A percentile compares a stretch with the other conserved stretches of the same genome.
phyloP scores from a whole-genome alignment of 2,888 invertebrate species.

The Stegophylla sp. region DNA sequence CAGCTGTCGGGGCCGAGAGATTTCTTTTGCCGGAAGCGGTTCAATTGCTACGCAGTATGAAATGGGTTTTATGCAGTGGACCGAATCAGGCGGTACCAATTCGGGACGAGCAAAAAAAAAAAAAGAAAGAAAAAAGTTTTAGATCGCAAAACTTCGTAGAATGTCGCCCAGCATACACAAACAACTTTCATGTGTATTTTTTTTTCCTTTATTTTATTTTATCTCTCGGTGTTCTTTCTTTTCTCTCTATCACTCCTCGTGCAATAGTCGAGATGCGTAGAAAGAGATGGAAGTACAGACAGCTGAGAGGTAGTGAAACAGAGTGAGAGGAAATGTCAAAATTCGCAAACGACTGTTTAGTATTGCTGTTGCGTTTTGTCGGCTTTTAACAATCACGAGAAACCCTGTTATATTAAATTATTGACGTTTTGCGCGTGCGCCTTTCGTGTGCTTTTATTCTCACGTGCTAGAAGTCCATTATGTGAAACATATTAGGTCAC shows the following conservation, averaged over 20 bases:
- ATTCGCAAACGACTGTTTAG: slow-evolving; percentile 28
- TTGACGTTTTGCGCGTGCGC: background rate
- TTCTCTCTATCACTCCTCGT: too few species aligned
- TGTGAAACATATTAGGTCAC: background rate
- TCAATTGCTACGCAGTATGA: slow-evolving; percentile 48
- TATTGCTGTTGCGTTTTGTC: slow-evolving; percentile 22
- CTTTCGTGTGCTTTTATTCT: background rate
- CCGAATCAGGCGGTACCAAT: slow-evolving; percentile 53
- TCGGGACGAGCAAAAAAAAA: slow-evolving; percentile 21
- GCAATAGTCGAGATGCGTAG: too few species aligned
- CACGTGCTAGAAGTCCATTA: background rate
- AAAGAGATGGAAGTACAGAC: background rate
- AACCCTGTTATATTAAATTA: slow-evolving; percentile 10
- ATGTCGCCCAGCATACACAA: slow-evolving; percentile 50
- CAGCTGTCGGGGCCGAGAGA: slow-evolving; percentile 44
- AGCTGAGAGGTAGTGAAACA: background rate
- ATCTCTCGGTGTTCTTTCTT: slow-evolving; percentile 28
- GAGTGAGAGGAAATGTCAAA: slow-evolving; percentile 31
- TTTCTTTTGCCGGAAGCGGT: slow-evolving; percentile 54
- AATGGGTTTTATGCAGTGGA: slow-evolving; percentile 55
- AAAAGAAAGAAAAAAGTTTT: slow-evolving; percentile 47
- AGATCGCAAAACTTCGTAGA: slow-evolving; percentile 52
- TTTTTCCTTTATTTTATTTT: slow-evolving; percentile 46
- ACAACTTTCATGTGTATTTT: slow-evolving; percentile 45
- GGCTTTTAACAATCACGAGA: slow-evolving; percentile 34